Evolutionary conservation across 2,888 invertebrate species (phyloP).

Genomic region (Leuctra nigra): DNA sequence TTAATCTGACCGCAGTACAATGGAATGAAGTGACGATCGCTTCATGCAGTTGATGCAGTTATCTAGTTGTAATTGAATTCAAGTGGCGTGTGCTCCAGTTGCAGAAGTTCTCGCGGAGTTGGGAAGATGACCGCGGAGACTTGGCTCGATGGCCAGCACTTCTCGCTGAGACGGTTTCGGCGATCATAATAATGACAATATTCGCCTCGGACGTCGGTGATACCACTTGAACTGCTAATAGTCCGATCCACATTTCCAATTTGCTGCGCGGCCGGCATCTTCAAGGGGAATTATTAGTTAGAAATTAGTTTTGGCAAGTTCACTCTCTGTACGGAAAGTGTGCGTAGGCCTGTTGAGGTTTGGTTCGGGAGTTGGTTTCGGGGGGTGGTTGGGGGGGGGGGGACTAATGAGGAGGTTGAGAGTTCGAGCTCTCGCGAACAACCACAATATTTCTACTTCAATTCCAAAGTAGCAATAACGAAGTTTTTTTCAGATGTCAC

Average conservation of each 20-base stretch:
- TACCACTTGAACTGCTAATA: not conserved
- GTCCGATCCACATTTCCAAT: not conserved
- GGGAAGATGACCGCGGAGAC: too few species aligned
- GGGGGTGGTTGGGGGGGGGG: not conserved
- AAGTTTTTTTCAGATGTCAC: not conserved
- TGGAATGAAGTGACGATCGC: too few species aligned
- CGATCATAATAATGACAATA: too few species aligned
- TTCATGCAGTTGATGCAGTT: too few species aligned
- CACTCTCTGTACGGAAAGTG: not conserved
- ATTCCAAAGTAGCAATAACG: constrained; percentile 4
- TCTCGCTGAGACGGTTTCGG: too few species aligned
- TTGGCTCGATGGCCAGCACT: too few species aligned
- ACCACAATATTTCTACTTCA: constrained; percentile 13
- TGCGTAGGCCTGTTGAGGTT: not conserved
- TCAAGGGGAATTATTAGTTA: constrained; percentile 17
- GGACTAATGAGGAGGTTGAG: constrained; percentile 22
- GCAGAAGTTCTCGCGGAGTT: too few species aligned
- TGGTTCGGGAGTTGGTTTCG: not conserved
- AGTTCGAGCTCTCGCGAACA: not conserved
- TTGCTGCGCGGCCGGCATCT: not conserved
- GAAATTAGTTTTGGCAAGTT: constrained; percentile 23
- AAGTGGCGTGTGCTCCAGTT: too few species aligned
- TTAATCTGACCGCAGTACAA: too few species aligned
- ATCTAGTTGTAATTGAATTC: too few species aligned
- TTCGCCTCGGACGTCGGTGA: too few species aligned